Percentiles rank a stretch among this genome's conserved stretches.
Evolutionary conservation across 2,888 invertebrate species (phyloP).

Genomic region (Hanleya hanleyi): DNA sequence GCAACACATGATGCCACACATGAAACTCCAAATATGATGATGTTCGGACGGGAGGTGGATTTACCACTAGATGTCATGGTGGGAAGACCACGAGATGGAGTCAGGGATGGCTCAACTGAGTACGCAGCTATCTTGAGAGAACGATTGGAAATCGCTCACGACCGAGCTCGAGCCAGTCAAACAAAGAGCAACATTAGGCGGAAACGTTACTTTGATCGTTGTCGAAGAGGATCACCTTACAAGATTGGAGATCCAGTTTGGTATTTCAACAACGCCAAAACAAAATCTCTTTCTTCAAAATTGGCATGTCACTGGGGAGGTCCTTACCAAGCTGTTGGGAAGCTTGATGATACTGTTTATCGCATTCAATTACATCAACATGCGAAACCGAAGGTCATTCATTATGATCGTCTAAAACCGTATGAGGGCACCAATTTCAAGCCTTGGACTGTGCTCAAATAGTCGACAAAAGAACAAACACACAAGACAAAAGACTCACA

Average conservation of each 20-base stretch:
- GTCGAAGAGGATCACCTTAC: background rate
- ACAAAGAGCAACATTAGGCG: background rate
- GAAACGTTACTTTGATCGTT: background rate
- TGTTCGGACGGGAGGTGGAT: constrained; percentile 13
- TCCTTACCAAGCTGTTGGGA: background rate
- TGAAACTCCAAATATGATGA: constrained; percentile 15
- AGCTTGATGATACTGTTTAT: background rate
- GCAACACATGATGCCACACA: constrained; percentile 18
- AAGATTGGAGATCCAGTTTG: background rate
- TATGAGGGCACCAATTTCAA: too few relatives aligned
- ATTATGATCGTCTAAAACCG: background rate
- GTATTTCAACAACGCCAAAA: background rate
- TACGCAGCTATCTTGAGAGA: background rate
- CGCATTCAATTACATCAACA: background rate
- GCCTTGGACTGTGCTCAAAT: too few relatives aligned
- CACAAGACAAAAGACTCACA: too few relatives aligned
- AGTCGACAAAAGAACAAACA: too few relatives aligned
- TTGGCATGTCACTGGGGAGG: background rate
- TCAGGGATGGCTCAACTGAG: background rate
- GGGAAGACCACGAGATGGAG: background rate
- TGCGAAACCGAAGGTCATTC: background rate
- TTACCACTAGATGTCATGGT: constrained; percentile 25
- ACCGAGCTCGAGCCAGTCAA: background rate
- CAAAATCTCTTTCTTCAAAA: background rate
- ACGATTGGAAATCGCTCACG: background rate